phyloP scores from a whole-genome alignment of 1,140 invertebrate genomes.

The Hydropsyche tenuis region DNA sequence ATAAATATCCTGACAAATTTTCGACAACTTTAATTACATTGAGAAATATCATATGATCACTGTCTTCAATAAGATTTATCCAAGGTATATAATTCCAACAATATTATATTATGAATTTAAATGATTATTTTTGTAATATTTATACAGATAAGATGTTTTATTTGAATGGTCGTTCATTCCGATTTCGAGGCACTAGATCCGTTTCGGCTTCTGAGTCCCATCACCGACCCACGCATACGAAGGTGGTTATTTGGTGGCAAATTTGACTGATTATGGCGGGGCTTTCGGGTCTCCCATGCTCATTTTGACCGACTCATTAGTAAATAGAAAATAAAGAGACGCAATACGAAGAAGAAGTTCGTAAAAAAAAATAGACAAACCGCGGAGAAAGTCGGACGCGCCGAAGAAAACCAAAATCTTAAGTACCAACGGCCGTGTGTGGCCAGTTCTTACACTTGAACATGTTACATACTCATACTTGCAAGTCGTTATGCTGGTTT shows the following conservation, averaged over 20 bases:
- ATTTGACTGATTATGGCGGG: constrained; percentile 33
- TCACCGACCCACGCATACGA: background rate
- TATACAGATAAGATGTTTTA: too few relatives aligned
- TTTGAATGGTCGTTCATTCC: too few relatives aligned
- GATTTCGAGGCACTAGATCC: background rate
- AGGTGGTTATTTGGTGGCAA: constrained; percentile 28
- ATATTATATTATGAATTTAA: too few relatives aligned
- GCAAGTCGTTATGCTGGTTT: too few relatives aligned
- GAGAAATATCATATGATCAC: too few relatives aligned
- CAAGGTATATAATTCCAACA: too few relatives aligned
- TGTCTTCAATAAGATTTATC: too few relatives aligned
- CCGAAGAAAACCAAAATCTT: constrained; percentile 14
- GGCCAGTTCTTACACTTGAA: background rate
- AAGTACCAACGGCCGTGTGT: background rate
- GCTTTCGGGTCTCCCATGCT: constrained; percentile 25
- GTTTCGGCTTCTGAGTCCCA: constrained; percentile 5
- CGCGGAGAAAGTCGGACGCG: constrained; percentile 32
- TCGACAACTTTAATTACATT: too few relatives aligned
- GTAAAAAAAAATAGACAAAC: constrained; percentile 28
- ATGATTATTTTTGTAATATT: too few relatives aligned
- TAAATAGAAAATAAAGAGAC: constrained; percentile 17
- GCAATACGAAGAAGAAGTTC: background rate
- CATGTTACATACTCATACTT: too few relatives aligned
- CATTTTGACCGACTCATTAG: constrained; percentile 33
- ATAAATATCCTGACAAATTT: too few relatives aligned